These are phyloP conservation scores for Pseudorhombus dupliciocellatus DNA, from an alignment of 2,113 vertebrate genomes.

Conservation along the genomic window DNA sequence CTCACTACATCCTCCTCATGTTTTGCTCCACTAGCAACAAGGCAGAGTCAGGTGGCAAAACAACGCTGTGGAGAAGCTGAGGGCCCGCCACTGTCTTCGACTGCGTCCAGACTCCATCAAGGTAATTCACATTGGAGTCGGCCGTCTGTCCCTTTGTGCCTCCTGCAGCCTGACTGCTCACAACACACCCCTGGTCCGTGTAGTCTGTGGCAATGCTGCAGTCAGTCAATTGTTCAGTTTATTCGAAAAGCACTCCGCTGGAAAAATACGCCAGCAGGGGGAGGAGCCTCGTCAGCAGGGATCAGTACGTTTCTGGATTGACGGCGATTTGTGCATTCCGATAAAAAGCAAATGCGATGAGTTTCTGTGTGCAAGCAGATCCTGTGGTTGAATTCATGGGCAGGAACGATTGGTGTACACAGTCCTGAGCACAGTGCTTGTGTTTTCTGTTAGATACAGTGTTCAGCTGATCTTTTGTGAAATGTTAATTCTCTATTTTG, in stretches of 20 bases:
- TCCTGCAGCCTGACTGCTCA: not conserved
- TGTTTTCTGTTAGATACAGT: constrained; percentile 58
- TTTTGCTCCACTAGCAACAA: constrained; percentile 46
- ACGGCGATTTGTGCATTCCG: constrained; percentile 42
- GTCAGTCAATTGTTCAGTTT: not conserved
- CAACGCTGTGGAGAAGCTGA: constrained; percentile 42
- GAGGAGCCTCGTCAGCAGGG: not conserved
- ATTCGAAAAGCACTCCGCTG: constrained; percentile 43
- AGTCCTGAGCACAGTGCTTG: constrained; percentile 73
- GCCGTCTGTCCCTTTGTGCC: constrained; percentile 12
- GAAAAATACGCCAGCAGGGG: constrained; percentile 10
- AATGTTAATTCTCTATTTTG: constrained; percentile 50
- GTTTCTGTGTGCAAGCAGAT: constrained; percentile 53
- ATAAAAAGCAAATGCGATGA: constrained; percentile 53
- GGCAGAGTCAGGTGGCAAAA: constrained; percentile 61
- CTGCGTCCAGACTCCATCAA: constrained; percentile 26
- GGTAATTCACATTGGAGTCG: constrained; percentile 42
- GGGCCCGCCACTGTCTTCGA: not conserved
- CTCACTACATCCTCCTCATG: constrained; percentile 42
- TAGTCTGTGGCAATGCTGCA: constrained; percentile 25
- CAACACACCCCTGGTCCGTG: constrained; percentile 22
- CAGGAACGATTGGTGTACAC: constrained; percentile 53
- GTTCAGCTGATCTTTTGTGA: constrained; percentile 55
- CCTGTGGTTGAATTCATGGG: constrained; percentile 37
- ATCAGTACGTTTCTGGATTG: constrained; percentile 3